These are phyloP conservation scores for Chaetoderma sp. DNA, from an alignment of 2,888 invertebrate genomes.

Conservation along the genomic window DNA sequence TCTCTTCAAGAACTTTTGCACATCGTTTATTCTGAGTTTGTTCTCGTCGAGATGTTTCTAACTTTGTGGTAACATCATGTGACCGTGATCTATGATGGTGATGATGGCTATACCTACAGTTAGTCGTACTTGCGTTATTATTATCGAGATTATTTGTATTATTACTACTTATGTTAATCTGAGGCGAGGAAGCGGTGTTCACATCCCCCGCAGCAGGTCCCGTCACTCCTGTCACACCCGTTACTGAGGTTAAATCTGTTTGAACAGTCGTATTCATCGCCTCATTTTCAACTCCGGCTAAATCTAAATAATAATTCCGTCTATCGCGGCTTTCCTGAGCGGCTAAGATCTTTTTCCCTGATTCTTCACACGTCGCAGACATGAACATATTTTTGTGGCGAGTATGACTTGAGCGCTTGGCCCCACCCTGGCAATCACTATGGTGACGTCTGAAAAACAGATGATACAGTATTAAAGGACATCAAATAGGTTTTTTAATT, in stretches of 20 bases:
- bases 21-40: conserved; percentile 43
- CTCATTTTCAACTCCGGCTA: conserved; percentile 68
- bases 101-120: conserved; percentile 40
- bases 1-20: conserved; percentile 30
- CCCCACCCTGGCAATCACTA: conserved; percentile 51
- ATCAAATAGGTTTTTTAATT: not conserved
- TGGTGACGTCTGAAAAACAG: conserved; percentile 58
- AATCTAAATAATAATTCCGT: conserved; percentile 67
- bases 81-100: conserved; percentile 70
- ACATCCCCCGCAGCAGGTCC: conserved; percentile 26
- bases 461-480: not conserved
- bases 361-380: conserved; percentile 29
- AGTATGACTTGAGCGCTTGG: conserved; percentile 44
- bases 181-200: no score
- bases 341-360: conserved; percentile 38
- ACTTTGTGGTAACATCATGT: conserved; percentile 65
- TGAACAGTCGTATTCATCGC: conserved; percentile 50
- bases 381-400: conserved; percentile 51
- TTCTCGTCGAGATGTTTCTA: conserved; percentile 45
- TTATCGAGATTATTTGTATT: no score
- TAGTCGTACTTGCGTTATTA: conserved; percentile 46
- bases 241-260: conserved; percentile 38
- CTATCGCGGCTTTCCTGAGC: conserved; percentile 57
- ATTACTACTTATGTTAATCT: no score
- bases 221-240: conserved; percentile 24